Conservation (phyloP, 2,888 invertebrate species). For the Chromoteleia sp. region DNA sequence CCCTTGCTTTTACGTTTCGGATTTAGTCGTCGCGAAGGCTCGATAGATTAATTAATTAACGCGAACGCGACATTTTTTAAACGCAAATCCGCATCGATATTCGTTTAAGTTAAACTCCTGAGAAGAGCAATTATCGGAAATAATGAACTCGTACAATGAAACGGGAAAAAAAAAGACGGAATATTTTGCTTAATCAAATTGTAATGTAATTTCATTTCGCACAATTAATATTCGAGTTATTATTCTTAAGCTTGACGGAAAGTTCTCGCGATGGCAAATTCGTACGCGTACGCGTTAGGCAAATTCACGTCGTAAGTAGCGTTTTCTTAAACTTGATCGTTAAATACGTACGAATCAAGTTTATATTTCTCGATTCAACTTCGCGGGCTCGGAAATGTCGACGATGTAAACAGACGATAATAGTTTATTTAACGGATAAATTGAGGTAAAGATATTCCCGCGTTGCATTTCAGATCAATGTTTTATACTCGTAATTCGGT, state of each 20-base stretch:
- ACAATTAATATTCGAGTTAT: not conserved
- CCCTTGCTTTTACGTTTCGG: not conserved
- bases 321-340: constrained; percentile 4
- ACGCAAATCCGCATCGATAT: no score
- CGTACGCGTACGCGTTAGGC: no score
- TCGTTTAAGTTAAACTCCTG: no score
- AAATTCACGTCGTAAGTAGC: not conserved
- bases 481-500: constrained; percentile 32
- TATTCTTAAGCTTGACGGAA: not conserved
- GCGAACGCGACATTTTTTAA: not conserved
- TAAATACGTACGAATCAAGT: constrained; percentile 1
- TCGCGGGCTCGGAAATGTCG: not conserved
- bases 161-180: no score
- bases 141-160: no score
- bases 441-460: constrained; percentile 12
- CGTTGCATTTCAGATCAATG: constrained; percentile 32
- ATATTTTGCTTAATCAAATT: not conserved
- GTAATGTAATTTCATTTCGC: not conserved
- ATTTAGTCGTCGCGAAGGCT: not conserved
- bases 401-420: constrained; percentile 17
- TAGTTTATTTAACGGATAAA: constrained; percentile 36
- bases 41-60: not conserved
- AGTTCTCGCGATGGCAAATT: no score
- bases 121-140: no score
- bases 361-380: constrained; percentile 7